Base-by-base conservation (phyloP, 2,113 vertebrate species). In the Thermophis baileyi region DNA sequence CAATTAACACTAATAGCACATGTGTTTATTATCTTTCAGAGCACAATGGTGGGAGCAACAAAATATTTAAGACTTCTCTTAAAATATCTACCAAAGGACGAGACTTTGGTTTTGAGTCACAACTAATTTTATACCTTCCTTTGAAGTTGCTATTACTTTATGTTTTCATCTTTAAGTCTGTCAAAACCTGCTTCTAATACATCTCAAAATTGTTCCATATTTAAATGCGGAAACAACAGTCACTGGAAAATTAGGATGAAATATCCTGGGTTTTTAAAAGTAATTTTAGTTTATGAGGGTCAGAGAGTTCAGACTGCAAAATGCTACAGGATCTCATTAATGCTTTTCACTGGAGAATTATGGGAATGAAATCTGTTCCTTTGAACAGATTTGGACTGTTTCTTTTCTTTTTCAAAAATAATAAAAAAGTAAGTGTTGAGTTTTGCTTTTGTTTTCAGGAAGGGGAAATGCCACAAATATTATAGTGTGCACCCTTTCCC, bases 381-480 rank as follows among this genome's bases (percentile, higher is more conserved):
- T 12, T 86, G 54, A 89, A 54, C 54, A 20, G 91, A 14, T 88
- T 44, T 92, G 12, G 46, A 86, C 89, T 7, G 0, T 55, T 87
- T 74, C 4, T 74, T 91, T 69, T 35, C 44, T 60, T 46, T 60
- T 30, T 50, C 6, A 47, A 50, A 93, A 94, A 90, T 49, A 93
- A 90, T 57, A 0, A 94, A 94, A 91, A 85, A 6, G 35, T 91
- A n/a, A 30, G 9, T 88, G 92, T 90, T 50, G 92, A 7, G 90
- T 92, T 94, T n/a, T 87, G 93, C 1, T 93, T 88, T 46, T 88
- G 94, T 88, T 91, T 91, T 93, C 16, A 92, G 57, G 4, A 22
- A 92, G 63, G 51, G 92, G 60, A 94, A 96, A 92, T 87, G 92
- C 18, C 22, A 53, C 86, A 49, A 25, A 27, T 94, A 93, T 90